Conservation (phyloP, 2,797 vertebrate genomes). For the Zalophus californianus region DNA sequence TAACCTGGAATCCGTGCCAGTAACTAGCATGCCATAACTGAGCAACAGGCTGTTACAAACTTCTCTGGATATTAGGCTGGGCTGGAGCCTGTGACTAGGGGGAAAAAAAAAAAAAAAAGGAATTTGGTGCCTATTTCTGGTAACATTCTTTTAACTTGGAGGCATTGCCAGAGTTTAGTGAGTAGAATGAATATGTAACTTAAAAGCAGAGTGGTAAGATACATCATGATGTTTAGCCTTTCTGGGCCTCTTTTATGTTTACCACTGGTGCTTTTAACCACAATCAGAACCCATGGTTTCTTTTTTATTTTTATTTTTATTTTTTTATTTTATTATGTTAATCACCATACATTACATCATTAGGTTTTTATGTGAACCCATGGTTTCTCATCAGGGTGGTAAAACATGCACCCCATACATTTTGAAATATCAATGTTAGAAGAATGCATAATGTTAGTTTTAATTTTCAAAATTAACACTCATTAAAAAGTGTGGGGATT, state of each 20-base stretch:
- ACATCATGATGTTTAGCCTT: not conserved
- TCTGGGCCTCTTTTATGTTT: not conserved
- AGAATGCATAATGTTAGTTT: not conserved
- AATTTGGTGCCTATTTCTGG: constrained; percentile 64
- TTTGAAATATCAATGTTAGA: constrained; percentile 7
- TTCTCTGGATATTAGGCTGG: constrained; percentile 12
- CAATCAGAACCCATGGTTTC: not conserved
- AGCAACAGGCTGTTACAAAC: constrained; percentile 35
- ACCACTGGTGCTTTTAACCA: not conserved
- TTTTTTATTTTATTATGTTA: no score
- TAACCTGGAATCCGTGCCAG: not conserved
- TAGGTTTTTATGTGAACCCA: not conserved
- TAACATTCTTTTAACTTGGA: constrained; percentile 53
- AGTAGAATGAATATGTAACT: not conserved
- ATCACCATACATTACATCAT: no score
- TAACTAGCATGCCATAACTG: constrained; percentile 11
- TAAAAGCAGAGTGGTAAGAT: not conserved
- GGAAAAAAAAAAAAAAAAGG: not conserved
- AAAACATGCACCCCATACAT: not conserved
- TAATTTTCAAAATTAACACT: constrained; percentile 10
- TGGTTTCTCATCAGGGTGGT: not conserved
- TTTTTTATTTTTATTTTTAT: no score
- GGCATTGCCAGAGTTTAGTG: not conserved
- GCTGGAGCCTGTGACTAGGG: not conserved
- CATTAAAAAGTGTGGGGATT: not conserved